These are phyloP conservation scores for Gambusia yucatana DNA, from an alignment of 2,797 vertebrate species.

Conservation along the genomic window DNA sequence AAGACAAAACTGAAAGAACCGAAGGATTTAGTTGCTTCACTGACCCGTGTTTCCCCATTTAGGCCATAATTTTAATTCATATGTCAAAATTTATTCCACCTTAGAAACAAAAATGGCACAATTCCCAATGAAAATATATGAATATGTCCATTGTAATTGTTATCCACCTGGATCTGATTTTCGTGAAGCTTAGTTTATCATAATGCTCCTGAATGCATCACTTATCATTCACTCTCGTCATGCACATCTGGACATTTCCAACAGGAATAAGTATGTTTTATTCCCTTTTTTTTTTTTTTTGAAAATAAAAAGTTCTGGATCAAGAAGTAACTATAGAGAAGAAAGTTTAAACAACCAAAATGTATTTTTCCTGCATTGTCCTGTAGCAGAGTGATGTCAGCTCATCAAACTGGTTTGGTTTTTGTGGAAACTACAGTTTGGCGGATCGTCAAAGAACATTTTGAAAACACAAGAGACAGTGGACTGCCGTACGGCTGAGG, in stretches of 20 bases:
- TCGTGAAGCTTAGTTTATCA: neutral
- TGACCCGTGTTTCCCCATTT: conserved; percentile 21
- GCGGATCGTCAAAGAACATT: neutral
- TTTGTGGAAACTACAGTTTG: neutral
- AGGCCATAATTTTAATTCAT: neutral
- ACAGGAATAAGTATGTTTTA: neutral
- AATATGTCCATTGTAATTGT: neutral
- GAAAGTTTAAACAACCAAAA: neutral
- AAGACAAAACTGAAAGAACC: conserved; percentile 36
- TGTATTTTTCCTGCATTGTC: neutral
- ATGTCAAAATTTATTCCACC: neutral
- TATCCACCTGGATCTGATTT: neutral
- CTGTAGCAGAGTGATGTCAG: neutral
- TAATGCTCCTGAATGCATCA: neutral
- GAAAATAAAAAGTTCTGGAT: neutral
- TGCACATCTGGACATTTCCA: neutral
- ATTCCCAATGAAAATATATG: neutral
- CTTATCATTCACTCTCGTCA: neutral
- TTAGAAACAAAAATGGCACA: neutral
- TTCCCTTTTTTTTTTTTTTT: neutral
- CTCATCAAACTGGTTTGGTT: neutral
- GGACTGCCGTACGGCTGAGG: neutral
- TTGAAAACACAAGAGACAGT: neutral
- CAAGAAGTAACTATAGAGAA: neutral
- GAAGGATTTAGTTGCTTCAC: conserved; percentile 14